Conservation (phyloP, 2,888 invertebrate genomes). For the Tuberolachnus salignus region DNA sequence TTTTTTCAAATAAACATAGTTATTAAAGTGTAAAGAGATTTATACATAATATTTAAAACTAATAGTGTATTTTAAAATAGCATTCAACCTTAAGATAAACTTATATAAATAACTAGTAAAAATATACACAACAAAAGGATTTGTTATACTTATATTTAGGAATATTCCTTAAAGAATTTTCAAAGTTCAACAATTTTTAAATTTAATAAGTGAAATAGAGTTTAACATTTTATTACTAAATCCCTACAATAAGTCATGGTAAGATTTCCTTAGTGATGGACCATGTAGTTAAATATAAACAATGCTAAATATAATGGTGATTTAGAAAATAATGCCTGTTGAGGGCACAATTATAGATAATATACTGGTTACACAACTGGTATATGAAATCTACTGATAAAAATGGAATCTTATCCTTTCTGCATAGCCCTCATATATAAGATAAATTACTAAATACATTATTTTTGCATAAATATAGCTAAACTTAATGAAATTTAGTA, state of each 20-base stretch:
- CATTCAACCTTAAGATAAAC: not conserved
- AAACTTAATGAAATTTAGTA: no score
- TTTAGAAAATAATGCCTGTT: no score
- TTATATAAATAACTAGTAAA: not conserved
- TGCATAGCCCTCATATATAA: no score
- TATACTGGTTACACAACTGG: no score
- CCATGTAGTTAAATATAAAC: no score
- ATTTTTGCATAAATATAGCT: not conserved
- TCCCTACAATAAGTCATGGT: no score
- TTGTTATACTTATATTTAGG: not conserved
- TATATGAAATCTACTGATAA: no score
- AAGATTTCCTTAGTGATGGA: no score
- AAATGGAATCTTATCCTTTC: no score
- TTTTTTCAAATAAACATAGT: slow-evolving; percentile 4
- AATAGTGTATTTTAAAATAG: not conserved
- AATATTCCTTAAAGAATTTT: not conserved
- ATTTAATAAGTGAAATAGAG: not conserved
- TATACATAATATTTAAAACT: not conserved
- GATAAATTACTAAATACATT: no score
- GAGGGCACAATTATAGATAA: no score
- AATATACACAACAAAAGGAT: not conserved
- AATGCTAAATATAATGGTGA: no score
- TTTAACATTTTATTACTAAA: not conserved
- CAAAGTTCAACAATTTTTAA: not conserved
- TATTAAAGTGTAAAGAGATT: not conserved